Evolutionary conservation across 2,113 vertebrate species (phyloP).

Genomic region (Boleophthalmus pectinirostris): DNA sequence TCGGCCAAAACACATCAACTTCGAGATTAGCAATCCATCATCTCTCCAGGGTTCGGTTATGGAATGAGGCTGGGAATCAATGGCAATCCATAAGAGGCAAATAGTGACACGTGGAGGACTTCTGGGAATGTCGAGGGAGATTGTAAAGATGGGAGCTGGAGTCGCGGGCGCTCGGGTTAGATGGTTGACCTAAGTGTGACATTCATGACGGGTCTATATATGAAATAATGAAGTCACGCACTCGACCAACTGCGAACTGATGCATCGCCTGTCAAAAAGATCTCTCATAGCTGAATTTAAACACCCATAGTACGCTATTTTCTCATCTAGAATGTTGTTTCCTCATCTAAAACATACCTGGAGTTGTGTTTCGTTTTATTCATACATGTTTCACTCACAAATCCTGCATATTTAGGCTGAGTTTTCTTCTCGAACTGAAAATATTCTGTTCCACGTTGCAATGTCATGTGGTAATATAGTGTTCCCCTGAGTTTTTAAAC

Average conservation of each 20-base stretch:
- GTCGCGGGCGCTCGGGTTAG: neutral
- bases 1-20: conserved; percentile 57
- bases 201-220: conserved; percentile 3
- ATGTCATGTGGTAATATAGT: too few species aligned
- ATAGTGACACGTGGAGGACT: conserved; percentile 50
- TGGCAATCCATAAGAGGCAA: conserved; percentile 62
- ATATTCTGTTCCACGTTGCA: too few species aligned
- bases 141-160: conserved; percentile 28
- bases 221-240: conserved; percentile 33
- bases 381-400: too few species aligned
- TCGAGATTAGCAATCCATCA: conserved; percentile 66
- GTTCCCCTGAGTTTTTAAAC: too few species aligned
- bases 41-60: conserved; percentile 55
- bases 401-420: too few species aligned
- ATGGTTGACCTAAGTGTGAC: conserved; percentile 10
- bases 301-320: too few species aligned
- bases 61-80: conserved; percentile 61
- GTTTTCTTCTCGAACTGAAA: too few species aligned
- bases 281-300: neutral
- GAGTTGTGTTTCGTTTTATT: too few species aligned
- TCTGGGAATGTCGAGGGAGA: conserved; percentile 63
- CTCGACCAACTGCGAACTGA: neutral
- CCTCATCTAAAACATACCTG: too few species aligned
- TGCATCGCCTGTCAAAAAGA: neutral
- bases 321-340: too few species aligned